Evolutionary conservation across 1,140 invertebrate species (phyloP).

Genomic region (Drosophila sp.): DNA sequence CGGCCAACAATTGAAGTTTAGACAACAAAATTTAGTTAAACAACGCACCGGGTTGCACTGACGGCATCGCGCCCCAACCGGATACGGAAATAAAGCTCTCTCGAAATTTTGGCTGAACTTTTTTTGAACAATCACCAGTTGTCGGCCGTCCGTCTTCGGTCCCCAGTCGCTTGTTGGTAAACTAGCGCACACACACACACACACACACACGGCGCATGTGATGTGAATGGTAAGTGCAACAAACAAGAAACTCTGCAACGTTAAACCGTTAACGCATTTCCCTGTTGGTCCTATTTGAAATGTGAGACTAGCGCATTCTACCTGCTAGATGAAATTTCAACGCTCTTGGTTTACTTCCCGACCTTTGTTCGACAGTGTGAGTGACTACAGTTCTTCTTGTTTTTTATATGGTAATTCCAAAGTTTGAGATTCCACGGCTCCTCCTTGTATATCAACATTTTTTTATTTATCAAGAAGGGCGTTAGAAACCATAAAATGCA

Average conservation of each 20-base stretch:
- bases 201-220: constrained; percentile 46
- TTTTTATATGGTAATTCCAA: background rate
- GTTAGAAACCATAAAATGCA: no score
- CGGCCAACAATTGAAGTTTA: constrained; percentile 67
- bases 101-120: constrained; percentile 32
- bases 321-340: constrained; percentile 10
- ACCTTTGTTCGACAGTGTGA: constrained; percentile 22
- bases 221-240: constrained; percentile 78
- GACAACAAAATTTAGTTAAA: constrained; percentile 74
- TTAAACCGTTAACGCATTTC: constrained; percentile 30
- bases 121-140: constrained; percentile 24
- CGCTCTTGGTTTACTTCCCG: background rate
- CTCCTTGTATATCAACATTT: background rate
- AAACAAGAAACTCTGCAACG: constrained; percentile 28
- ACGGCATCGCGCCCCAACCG: constrained; percentile 22
- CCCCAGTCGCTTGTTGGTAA: constrained; percentile 51
- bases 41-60: constrained; percentile 39
- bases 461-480: no score
- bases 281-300: constrained; percentile 13
- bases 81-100: constrained; percentile 38
- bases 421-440: background rate
- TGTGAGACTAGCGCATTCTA: background rate
- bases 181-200: constrained; percentile 32
- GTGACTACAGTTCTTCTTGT: background rate
- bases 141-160: constrained; percentile 12